Conservation (phyloP, 2,113 vertebrate species). For the Galbula dea region DNA sequence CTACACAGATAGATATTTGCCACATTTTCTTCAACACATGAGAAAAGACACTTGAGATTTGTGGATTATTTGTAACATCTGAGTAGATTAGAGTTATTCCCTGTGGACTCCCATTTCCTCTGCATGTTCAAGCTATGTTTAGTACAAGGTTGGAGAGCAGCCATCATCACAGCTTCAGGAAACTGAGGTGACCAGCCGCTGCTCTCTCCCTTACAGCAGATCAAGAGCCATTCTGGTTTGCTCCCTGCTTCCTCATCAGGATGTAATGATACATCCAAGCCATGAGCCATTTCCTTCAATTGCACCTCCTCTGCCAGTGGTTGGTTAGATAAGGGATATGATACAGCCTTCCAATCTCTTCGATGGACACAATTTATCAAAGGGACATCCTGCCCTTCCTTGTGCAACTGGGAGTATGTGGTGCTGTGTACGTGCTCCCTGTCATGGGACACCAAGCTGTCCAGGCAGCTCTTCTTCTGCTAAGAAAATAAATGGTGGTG, state of each 20-base stretch:
- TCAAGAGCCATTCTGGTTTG: not conserved
- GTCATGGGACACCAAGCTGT: not conserved
- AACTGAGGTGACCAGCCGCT: not conserved
- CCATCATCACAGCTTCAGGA: not conserved
- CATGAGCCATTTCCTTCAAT: not conserved
- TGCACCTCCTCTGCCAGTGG: not conserved
- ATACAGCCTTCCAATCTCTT: not conserved
- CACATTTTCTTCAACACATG: not conserved
- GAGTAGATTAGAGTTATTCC: not conserved
- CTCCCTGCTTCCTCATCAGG: conserved; percentile 18
- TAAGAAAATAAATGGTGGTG: not conserved
- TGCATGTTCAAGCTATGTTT: not conserved
- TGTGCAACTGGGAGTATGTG: not conserved
- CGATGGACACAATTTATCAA: conserved; percentile 18
- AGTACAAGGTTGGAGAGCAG: not conserved
- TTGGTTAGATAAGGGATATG: conserved; percentile 25
- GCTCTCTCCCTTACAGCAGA: not conserved
- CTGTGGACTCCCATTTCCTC: not conserved
- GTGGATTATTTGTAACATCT: not conserved
- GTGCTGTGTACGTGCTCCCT: not conserved
- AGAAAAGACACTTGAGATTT: not conserved
- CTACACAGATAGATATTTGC: not conserved
- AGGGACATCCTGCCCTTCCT: conserved; percentile 19
- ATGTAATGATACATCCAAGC: conserved; percentile 5
- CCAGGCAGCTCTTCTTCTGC: not conserved